Percentiles rank a stretch among this genome's conserved stretches.
Evolutionary conservation across 2,888 invertebrate species (phyloP).

Genomic region (Caenorhabditis parvicauda): DNA sequence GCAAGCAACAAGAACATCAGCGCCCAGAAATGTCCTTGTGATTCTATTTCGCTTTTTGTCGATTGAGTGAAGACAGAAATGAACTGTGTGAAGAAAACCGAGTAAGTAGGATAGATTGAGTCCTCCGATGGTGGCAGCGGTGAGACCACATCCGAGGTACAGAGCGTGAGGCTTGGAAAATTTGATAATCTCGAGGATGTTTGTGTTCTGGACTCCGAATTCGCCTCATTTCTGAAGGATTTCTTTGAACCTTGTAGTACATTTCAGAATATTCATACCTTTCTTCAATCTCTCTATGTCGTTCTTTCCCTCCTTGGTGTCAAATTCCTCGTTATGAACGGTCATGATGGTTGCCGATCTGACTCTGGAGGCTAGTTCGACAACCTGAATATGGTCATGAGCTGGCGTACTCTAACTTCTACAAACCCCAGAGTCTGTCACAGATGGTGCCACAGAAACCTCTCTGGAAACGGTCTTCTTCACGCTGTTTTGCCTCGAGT

Average conservation of each 20-base stretch:
- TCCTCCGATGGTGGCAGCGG: constrained; percentile 63
- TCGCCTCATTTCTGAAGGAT: constrained; percentile 31
- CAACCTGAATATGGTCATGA: too few relatives aligned
- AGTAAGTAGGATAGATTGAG: constrained; percentile 66
- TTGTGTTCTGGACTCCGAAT: constrained; percentile 32
- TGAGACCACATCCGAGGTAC: constrained; percentile 62
- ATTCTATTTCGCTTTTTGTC: too few relatives aligned
- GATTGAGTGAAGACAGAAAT: too few relatives aligned
- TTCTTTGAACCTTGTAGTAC: background rate
- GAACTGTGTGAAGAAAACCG: constrained; percentile 64
- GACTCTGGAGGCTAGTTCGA: constrained; percentile 7
- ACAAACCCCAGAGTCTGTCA: too few relatives aligned
- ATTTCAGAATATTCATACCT: constrained; percentile 5
- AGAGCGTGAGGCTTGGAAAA: constrained; percentile 56
- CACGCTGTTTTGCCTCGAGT: too few relatives aligned
- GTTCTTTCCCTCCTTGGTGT: too few relatives aligned
- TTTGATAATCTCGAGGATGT: constrained; percentile 58
- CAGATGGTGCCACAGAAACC: too few relatives aligned
- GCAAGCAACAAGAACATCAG: constrained; percentile 63
- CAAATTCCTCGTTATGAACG: constrained; percentile 6
- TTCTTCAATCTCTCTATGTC: constrained; percentile 32
- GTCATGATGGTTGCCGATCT: constrained; percentile 24
- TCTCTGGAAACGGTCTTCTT: too few relatives aligned
- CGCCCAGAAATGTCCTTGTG: constrained; percentile 66
- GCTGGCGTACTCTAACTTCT: too few relatives aligned